Evolutionary conservation across 2,797 vertebrate species (phyloP).

Genomic region (Rhincodon typus): DNA sequence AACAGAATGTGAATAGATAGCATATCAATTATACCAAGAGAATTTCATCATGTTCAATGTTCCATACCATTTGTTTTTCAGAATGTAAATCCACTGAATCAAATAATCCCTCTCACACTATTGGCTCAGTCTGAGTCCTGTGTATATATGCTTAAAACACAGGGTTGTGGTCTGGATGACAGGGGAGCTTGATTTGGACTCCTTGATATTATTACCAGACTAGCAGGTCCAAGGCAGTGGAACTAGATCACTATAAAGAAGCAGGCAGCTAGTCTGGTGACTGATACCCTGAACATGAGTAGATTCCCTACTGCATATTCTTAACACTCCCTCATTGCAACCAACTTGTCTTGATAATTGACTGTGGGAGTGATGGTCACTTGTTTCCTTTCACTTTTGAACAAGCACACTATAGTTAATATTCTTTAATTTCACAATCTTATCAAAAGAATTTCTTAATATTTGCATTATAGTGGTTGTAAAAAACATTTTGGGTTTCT

Average conservation of each 20-base stretch:
- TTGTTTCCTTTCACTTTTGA: not conserved
- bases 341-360: not conserved
- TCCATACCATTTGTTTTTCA: not conserved
- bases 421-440: not conserved
- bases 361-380: not conserved
- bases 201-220: not conserved
- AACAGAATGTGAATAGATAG: not conserved
- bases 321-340: not conserved
- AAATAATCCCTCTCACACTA: not conserved
- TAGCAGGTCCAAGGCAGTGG: not conserved
- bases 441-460: not conserved
- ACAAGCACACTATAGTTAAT: not conserved
- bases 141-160: not conserved
- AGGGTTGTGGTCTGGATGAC: not conserved
- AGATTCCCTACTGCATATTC: too few relatives aligned
- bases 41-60: not conserved
- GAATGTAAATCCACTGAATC: not conserved
- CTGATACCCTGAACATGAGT: not conserved
- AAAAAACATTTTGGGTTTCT: not conserved
- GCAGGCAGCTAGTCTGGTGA: not conserved
- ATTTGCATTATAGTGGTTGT: not conserved
- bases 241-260: not conserved
- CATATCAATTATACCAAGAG: not conserved
- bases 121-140: not conserved
- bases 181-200: not conserved